phyloP scores from a whole-genome alignment of 1,140 invertebrate species.

The Parasteatoda tepidariorum region DNA sequence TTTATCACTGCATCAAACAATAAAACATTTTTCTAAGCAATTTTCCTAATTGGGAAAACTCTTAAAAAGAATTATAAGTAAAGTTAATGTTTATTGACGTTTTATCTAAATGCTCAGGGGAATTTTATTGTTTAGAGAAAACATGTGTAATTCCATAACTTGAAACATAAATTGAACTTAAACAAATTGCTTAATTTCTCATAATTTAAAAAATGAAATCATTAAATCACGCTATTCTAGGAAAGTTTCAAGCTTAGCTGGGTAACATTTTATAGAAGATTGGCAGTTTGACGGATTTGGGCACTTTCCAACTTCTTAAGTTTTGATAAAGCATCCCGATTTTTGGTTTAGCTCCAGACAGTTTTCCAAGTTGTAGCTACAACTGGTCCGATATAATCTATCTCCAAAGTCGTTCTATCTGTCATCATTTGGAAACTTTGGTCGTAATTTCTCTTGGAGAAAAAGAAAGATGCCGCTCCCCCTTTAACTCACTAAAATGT shows the following conservation, averaged over 20 bases:
- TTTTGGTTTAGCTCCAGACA: slow-evolving; percentile 51
- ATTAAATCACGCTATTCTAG: slow-evolving; percentile 51
- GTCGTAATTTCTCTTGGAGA: slow-evolving; percentile 20
- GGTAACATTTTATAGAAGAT: slow-evolving; percentile 39
- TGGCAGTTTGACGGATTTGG: slow-evolving; percentile 46
- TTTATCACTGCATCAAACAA: too few species aligned
- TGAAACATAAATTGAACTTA: too few species aligned
- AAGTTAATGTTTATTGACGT: too few species aligned
- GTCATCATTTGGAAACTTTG: slow-evolving; percentile 53
- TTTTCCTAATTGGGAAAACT: too few species aligned
- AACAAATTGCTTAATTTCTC: slow-evolving; percentile 38
- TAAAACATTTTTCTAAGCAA: too few species aligned
- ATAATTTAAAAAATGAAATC: slow-evolving; percentile 43
- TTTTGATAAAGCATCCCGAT: slow-evolving; percentile 54
- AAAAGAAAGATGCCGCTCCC: slow-evolving; percentile 2
- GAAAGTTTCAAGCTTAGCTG: slow-evolving; percentile 34
- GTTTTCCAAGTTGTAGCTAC: slow-evolving; percentile 13
- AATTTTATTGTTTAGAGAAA: too few species aligned
- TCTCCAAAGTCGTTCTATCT: slow-evolving; percentile 44
- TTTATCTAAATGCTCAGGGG: too few species aligned
- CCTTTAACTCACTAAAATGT: slow-evolving; percentile 18
- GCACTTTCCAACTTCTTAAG: slow-evolving; percentile 47
- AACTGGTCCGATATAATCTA: slow-evolving; percentile 35
- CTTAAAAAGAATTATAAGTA: too few species aligned
- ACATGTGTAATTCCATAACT: too few species aligned